Base-by-base conservation (phyloP, 2,113 vertebrate genomes). In the Jaculus jaculus region DNA sequence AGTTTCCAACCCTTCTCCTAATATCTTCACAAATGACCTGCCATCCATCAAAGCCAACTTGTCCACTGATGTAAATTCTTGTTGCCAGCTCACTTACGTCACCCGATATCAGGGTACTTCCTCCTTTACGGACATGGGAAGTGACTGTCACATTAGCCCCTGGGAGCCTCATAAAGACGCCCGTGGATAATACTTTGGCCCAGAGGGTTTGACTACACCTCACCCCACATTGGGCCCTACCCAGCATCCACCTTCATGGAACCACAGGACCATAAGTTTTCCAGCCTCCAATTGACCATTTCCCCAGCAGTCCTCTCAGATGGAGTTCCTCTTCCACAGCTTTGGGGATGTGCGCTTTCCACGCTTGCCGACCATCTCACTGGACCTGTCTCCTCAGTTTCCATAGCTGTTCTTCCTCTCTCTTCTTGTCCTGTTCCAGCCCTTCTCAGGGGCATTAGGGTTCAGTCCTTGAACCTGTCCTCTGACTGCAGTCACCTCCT, bases 31-130 rank as follows among this genome's bases (percentile, higher is more conserved):
- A 12, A 90, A 86, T 93, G 83, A 90, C 73, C 72, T 30, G 32
- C n/a, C 65, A 90, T 92, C 90, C 88, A 86, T 97, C 94, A 94
- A 87, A 73, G 7, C 6, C 63, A 82, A 20, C 37, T 17, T 24
- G n/a, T 63, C 12, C 66, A 32, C 18, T 61, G 65, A 37, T 0
- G 1, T 3, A 42, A 24, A 61, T 3, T 20, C 58, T 47, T 0
- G 0, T 32, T 23, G 21, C 2, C 42, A 79, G 30, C 68, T 24
- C 0, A 13, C 0, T 30, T 37, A 3, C 1, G 1, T 32, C 42
- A 73, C 60, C 1, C 0, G 20, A 8, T 77, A 77, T 58, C 8
- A 30, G 84, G 79, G 28, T 1, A 74, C 84, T 86, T 90, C 79
- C 91, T 84, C 58, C 71, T 85, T 86, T 47, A 24, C 2, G 58